These are phyloP conservation scores for Diorhabda sublineata DNA, from an alignment of 1,140 invertebrate genomes.

Conservation along the genomic window DNA sequence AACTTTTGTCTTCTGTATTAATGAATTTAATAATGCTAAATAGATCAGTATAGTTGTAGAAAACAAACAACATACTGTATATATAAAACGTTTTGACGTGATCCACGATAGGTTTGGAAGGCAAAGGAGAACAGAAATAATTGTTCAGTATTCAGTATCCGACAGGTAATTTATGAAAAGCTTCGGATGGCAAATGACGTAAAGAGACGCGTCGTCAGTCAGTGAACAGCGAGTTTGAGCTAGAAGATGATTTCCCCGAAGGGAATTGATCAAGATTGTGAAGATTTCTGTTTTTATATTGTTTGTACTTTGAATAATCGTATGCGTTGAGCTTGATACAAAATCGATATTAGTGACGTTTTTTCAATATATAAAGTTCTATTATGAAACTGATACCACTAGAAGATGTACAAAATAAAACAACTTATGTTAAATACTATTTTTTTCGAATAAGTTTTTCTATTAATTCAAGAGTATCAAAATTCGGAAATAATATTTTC, in stretches of 20 bases:
- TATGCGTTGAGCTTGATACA: not conserved
- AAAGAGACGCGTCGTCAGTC: not conserved
- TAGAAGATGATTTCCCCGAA: not conserved
- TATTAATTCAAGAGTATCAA: too few relatives aligned
- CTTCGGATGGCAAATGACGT: not conserved
- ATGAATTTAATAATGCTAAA: too few relatives aligned
- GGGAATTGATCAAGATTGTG: slow-evolving; percentile 8
- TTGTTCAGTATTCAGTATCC: slow-evolving; percentile 8
- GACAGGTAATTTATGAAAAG: slow-evolving; percentile 17
- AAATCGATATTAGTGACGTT: not conserved
- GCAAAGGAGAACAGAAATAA: slow-evolving; percentile 5
- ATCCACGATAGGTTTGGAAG: not conserved
- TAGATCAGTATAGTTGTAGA: too few relatives aligned
- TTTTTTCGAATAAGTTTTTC: too few relatives aligned
- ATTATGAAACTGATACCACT: too few relatives aligned
- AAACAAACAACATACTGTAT: too few relatives aligned
- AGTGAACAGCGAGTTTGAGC: not conserved
- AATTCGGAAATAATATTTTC: too few relatives aligned
- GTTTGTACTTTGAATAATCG: not conserved
- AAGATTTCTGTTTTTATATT: not conserved
- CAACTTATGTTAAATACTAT: too few relatives aligned
- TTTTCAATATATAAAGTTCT: too few relatives aligned
- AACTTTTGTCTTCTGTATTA: too few relatives aligned
- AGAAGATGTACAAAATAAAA: too few relatives aligned
- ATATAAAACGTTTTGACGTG: too few relatives aligned